Conservation (phyloP, 2,888 invertebrate species). For the Elgonia sp. region DNA sequence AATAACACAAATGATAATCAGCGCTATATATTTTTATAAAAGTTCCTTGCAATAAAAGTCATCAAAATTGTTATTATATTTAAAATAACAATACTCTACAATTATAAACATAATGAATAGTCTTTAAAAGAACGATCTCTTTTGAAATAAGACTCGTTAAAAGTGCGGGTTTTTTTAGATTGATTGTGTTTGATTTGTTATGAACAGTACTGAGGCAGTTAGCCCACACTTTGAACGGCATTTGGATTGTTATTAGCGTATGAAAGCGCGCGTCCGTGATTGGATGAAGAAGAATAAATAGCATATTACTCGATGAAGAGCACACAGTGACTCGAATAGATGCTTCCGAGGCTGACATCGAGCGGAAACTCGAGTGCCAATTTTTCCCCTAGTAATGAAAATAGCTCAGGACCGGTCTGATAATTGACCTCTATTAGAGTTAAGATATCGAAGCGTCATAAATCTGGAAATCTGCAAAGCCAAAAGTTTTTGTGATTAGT, state of each 20-base stretch:
- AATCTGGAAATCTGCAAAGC: slow-evolving; percentile 91
- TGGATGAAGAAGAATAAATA: slow-evolving; percentile 64
- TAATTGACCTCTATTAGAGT: slow-evolving; percentile 84
- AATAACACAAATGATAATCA: no score
- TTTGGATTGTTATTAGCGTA: slow-evolving; percentile 40
- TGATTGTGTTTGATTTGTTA: not conserved
- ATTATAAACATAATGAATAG: no score
- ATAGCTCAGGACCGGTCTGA: slow-evolving; percentile 81
- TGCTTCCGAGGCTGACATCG: slow-evolving; percentile 89
- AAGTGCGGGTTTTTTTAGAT: not conserved
- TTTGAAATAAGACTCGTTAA: not conserved
- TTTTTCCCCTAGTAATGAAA: slow-evolving; percentile 82
- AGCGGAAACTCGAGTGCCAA: slow-evolving; percentile 83
- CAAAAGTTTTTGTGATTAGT: slow-evolving; percentile 68
- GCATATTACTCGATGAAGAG: slow-evolving; percentile 76
- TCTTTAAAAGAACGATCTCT: not conserved
- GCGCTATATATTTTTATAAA: no score
- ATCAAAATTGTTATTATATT: no score
- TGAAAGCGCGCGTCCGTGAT: slow-evolving; percentile 54
- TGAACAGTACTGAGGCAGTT: not conserved
- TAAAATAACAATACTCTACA: no score
- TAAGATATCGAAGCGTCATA: slow-evolving; percentile 91
- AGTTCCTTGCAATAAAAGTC: no score
- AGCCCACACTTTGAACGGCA: slow-evolving; percentile 26
- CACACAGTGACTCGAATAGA: slow-evolving; percentile 90